phyloP scores from a whole-genome alignment of 1,140 invertebrate species.

The Manduca sexta region DNA sequence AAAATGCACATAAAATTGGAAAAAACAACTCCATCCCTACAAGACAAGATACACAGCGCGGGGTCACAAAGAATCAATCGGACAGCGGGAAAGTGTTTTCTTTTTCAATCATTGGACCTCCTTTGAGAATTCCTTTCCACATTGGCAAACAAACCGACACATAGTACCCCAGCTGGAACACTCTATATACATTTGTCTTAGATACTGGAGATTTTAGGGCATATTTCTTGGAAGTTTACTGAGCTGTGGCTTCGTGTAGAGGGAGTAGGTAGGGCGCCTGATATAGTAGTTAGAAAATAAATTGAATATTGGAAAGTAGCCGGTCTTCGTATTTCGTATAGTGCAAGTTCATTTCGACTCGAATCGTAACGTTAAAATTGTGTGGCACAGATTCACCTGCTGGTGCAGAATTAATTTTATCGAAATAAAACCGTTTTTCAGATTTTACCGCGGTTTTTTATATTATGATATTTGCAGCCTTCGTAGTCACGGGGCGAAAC shows the following conservation, averaged over 20 bases:
- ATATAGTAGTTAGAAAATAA: slow-evolving; percentile 57
- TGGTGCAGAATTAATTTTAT: too few species aligned
- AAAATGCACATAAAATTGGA: too few species aligned
- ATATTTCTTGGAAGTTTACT: not conserved
- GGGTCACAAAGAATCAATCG: slow-evolving; percentile 56
- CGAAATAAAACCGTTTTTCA: too few species aligned
- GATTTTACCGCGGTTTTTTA: too few species aligned
- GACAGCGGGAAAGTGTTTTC: slow-evolving; percentile 58
- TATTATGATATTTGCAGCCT: too few species aligned
- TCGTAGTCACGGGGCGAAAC: too few species aligned
- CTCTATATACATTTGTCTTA: not conserved
- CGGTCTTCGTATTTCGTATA: slow-evolving; percentile 35
- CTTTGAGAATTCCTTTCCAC: slow-evolving; percentile 35
- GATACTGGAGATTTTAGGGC: not conserved
- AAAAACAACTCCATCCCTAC: slow-evolving; percentile 10
- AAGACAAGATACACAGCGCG: slow-evolving; percentile 40
- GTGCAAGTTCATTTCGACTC: slow-evolving; percentile 40
- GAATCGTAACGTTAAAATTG: slow-evolving; percentile 31
- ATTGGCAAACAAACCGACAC: slow-evolving; percentile 24
- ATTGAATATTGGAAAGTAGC: slow-evolving; percentile 52
- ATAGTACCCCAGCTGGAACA: slow-evolving; percentile 23
- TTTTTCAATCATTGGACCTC: slow-evolving; percentile 63
- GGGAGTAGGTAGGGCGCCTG: slow-evolving; percentile 9
- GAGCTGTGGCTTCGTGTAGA: slow-evolving; percentile 8
- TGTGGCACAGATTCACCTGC: too few species aligned